Percentiles rank a stretch among this genome's conserved stretches.
These are phyloP conservation scores for Orthonychiurus folsomi DNA, from an alignment of 2,888 invertebrate species.

Conservation along the genomic window DNA sequence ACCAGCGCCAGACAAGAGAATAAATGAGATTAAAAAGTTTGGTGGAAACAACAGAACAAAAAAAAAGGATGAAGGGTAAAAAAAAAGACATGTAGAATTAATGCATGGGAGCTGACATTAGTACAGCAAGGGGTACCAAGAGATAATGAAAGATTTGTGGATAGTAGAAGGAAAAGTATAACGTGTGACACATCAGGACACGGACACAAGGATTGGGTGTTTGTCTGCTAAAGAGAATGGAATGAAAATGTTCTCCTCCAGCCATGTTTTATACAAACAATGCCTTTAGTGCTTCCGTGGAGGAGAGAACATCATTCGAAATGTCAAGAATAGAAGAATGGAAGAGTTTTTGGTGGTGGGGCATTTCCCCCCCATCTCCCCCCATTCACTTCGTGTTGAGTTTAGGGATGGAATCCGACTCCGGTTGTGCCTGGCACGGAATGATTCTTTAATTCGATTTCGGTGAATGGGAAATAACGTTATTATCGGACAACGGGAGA, in stretches of 20 bases:
- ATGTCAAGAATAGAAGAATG: not conserved
- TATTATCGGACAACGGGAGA: slow-evolving; percentile 18
- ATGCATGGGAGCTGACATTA: too few species aligned
- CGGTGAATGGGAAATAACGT: slow-evolving; percentile 16
- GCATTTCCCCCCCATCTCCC: too few species aligned
- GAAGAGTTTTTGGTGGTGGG: not conserved
- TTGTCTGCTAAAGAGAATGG: not conserved
- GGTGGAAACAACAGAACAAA: too few species aligned
- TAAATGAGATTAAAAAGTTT: too few species aligned
- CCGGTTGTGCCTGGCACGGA: slow-evolving; percentile 16
- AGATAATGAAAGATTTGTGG: slow-evolving; percentile 1
- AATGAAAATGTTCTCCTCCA: not conserved
- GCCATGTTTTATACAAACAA: slow-evolving; percentile 1
- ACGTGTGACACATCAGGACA: not conserved
- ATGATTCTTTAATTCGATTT: slow-evolving; percentile 16
- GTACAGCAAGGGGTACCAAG: too few species aligned
- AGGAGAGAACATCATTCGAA: not conserved
- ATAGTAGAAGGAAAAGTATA: not conserved
- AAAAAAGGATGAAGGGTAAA: too few species aligned
- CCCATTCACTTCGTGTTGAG: not conserved
- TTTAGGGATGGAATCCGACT: not conserved
- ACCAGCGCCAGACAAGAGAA: not conserved
- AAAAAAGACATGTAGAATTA: too few species aligned
- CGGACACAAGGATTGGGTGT: not conserved
- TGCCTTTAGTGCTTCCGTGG: not conserved